Evolutionary conservation across 2,113 vertebrate species (phyloP), one percentile per base, ranked within the genome.

Genomic region (Poicephalus gulielmi): DNA sequence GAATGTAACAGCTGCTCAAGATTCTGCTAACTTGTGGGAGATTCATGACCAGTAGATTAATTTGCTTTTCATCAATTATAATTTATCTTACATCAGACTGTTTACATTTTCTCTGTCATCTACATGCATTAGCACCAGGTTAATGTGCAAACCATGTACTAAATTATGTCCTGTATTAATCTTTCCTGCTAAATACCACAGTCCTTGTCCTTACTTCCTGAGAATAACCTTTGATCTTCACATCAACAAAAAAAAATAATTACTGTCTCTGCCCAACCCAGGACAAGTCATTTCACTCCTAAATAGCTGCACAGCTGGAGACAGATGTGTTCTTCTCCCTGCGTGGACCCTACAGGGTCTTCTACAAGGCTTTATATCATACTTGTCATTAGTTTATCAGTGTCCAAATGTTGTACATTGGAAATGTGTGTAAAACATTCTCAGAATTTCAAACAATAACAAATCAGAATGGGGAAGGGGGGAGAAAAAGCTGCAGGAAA

Each of bases 401-500:
- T 96, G 90, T 96, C 97, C 97, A 97, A 98, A 97, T 96, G 97
- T 97, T 98, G 96, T 97, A 93, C 97, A 93, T 93, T 95, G 97
- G 93, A 98, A 98, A 97, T 95, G 97, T 97, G 97, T 98, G 95
- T 98, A 98, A 98, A 98, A 98, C 97, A 98, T 98, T 97, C 94
- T 96, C 94, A 98, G 95, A 97, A 98, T 97, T 98, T 98, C 96
- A 98, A 98, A 98, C 97, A 98, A 97, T 98, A 98, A 98, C 96
- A 98, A 96, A 97, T 96, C 96, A 94, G 94, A 91, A 80, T 46
- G 74, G 71, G 59, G 39, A 86, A 89, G 66, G 49, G 67, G 31
- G 43, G 7, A 71, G 47, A 84, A 62, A 71, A 93, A 50, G 60
- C 88, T 89, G n/a, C 85, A 97, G 68, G 88, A 88, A 97, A 97